Evolutionary conservation across 1,140 invertebrate species (phyloP).

Genomic region (Megathymus violae): DNA sequence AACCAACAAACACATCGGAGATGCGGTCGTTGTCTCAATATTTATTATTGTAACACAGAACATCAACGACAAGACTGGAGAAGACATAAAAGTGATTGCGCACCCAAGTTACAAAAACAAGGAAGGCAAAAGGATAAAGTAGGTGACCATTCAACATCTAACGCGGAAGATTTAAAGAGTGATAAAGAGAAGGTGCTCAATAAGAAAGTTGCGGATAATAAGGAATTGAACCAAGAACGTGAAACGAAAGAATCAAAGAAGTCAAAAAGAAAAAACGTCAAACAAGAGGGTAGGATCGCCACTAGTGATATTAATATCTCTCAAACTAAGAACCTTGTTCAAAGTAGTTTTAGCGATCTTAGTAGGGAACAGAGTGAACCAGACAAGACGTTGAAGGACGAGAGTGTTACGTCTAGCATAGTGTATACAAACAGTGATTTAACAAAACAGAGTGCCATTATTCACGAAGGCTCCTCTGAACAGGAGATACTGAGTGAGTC

Average conservation of each 20-base stretch:
- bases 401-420: conserved; percentile 76
- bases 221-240: conserved; percentile 41
- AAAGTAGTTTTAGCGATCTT: conserved; percentile 42
- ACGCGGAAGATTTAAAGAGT: conserved; percentile 47
- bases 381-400: conserved; percentile 49
- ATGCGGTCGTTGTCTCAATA: conserved; percentile 88
- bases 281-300: conserved; percentile 52
- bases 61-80: conserved; percentile 92
- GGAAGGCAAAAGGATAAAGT: conserved; percentile 54
- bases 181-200: conserved; percentile 36
- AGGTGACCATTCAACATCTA: conserved; percentile 50
- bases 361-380: conserved; percentile 39
- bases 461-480: conserved; percentile 88
- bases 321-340: conserved; percentile 43
- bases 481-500: conserved; percentile 86
- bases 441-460: conserved; percentile 80
- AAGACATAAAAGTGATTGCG: conserved; percentile 86
- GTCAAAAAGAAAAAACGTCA: conserved; percentile 59
- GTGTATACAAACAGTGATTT: conserved; percentile 69
- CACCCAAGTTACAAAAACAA: conserved; percentile 70
- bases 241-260: conserved; percentile 62
- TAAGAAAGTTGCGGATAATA: conserved; percentile 26
- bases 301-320: conserved; percentile 57
- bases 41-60: conserved; percentile 91
- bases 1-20: conserved; percentile 87